Conservation (phyloP, 2,113 vertebrate genomes). For the Heliornis fulica region DNA sequence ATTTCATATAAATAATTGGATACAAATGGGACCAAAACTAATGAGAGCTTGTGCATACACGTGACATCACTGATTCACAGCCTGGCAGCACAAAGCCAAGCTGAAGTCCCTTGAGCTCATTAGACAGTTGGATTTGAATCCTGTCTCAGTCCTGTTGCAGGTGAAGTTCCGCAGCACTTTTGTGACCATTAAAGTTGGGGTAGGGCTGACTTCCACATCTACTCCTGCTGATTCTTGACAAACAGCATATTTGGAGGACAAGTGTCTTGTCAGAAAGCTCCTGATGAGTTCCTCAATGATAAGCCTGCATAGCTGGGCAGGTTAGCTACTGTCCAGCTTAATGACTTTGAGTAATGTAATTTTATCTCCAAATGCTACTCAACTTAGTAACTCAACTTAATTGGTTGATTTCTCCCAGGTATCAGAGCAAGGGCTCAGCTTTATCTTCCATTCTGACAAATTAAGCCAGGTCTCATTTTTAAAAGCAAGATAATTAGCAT, state of each 20-base stretch:
- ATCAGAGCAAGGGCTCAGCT: neutral
- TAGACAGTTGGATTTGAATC: neutral
- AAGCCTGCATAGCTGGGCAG: neutral
- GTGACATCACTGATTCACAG: neutral
- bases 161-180: neutral
- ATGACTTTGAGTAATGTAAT: neutral
- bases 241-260: neutral
- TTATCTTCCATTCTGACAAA: neutral
- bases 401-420: neutral
- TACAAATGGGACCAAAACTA: neutral
- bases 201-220: neutral
- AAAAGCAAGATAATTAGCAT: neutral
- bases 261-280: neutral
- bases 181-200: neutral
- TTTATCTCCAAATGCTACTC: neutral
- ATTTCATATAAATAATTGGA: neutral
- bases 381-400: neutral
- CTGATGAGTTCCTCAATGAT: neutral
- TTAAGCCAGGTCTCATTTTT: neutral
- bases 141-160: neutral
- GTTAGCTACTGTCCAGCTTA: neutral
- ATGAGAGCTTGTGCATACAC: neutral
- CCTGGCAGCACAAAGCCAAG: neutral
- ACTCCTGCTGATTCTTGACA: neutral
- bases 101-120: neutral